Evolutionary conservation across 2,113 vertebrate genomes (phyloP), one percentile per base, ranked within the genome.

Genomic region (Platichthys stellatus): DNA sequence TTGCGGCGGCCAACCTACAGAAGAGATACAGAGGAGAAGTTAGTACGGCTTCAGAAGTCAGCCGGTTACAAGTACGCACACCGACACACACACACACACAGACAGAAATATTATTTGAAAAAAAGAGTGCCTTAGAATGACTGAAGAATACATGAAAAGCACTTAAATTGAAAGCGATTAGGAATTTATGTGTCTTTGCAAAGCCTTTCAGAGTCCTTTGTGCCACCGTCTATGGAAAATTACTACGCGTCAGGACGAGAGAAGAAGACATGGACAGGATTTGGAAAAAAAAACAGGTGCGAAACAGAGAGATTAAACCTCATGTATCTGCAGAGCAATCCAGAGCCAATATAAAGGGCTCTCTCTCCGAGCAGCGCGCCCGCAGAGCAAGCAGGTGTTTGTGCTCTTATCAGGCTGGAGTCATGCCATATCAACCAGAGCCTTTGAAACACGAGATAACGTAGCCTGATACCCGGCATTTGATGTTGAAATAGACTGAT

Each of bases 371-470:
- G 62, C 74, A 59, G 62, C 67, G 73, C 26, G 24, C 70, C 79
- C 72, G 81, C 75, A 81, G 58, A 76, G 75, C 62, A 76, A 81
- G 78, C 74, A 89, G 84, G 82, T 91, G 84, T 88, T 85, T 89
- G 80, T 79, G 67, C 68, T 84, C 63, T 86, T 82, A 86, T 90
- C 84, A 60, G 69, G 40, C 59, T 61, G 82, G 78, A 78, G 84
- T 86, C 76, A 81, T 77, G 74, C 70, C 69, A 82, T 74, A 84
- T 86, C 69, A 86, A 73, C 72, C 74, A 56, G 49, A 45, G 72
- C 80, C 79, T 89, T 86, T 90, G 85, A 90, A 90, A 86, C 72
- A 64, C 79, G 80, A 82, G 82, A 89, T 88, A 75, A 63, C 65
- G 57, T 69, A 54, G 59, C 59, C 57, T 5, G 73, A 89, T 84